phyloP scores from a whole-genome alignment of 2,888 invertebrate genomes.

The Asteroscopus sphinx region DNA sequence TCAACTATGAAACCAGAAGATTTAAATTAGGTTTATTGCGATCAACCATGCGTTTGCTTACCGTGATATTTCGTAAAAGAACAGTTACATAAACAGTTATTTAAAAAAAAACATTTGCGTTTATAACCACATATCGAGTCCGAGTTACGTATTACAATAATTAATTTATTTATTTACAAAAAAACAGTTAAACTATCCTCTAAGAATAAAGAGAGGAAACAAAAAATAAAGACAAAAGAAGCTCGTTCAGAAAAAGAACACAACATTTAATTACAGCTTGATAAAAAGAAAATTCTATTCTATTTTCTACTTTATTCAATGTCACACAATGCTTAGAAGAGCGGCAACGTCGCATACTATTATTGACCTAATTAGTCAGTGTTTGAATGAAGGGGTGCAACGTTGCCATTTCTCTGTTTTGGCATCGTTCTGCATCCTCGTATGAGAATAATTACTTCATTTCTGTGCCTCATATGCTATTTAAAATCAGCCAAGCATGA shows the following conservation, averaged over 20 bases:
- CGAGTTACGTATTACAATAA: too few species aligned
- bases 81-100: too few species aligned
- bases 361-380: slow-evolving; percentile 50
- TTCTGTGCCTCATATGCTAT: slow-evolving; percentile 1
- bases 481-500: slow-evolving; percentile 4
- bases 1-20: too few species aligned
- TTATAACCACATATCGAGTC: too few species aligned
- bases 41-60: too few species aligned
- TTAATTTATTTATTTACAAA: too few species aligned
- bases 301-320: slow-evolving; percentile 24
- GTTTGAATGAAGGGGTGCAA: slow-evolving; percentile 37
- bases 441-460: slow-evolving; percentile 20
- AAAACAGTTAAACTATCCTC: too few species aligned
- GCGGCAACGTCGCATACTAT: slow-evolving; percentile 34
- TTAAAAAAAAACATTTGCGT: too few species aligned
- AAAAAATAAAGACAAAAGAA: not conserved
- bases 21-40: too few species aligned
- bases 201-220: not conserved
- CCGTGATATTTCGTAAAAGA: too few species aligned
- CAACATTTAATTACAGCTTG: slow-evolving; percentile 1
- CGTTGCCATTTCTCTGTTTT: slow-evolving; percentile 31
- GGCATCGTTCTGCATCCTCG: slow-evolving; percentile 3
- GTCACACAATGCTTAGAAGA: slow-evolving; percentile 24
- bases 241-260: not conserved
- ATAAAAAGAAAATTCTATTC: not conserved